These are phyloP conservation scores for Pseudomugil gertrudae DNA, from an alignment of 2,797 vertebrate genomes.

Conservation along the genomic window DNA sequence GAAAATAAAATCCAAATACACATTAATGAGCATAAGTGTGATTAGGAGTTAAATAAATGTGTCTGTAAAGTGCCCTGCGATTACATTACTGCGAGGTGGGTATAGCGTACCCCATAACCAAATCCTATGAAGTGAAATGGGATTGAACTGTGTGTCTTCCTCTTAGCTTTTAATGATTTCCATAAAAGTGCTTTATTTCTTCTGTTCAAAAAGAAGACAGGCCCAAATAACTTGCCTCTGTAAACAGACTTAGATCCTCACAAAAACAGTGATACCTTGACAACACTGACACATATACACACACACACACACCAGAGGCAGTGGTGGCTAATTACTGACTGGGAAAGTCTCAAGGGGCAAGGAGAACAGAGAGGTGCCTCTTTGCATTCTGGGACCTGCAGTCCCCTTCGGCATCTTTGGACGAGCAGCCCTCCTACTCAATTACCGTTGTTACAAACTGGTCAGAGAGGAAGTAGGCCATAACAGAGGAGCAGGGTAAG, in stretches of 20 bases:
- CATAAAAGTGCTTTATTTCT: background rate
- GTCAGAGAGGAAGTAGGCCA: slow-evolving; percentile 75
- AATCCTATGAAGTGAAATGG: too few relatives aligned
- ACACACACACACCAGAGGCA: slow-evolving; percentile 39
- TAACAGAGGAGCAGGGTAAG: slow-evolving; percentile 36
- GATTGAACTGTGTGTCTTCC: too few relatives aligned
- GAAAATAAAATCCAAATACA: too few relatives aligned
- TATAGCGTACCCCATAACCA: too few relatives aligned
- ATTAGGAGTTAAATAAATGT: too few relatives aligned
- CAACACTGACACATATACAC: slow-evolving; percentile 14
- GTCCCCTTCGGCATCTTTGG: slow-evolving; percentile 55
- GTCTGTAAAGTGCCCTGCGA: too few relatives aligned
- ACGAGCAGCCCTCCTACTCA: slow-evolving; percentile 67
- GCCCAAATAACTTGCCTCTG: too few relatives aligned
- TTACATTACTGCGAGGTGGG: too few relatives aligned
- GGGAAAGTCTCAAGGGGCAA: slow-evolving; percentile 48
- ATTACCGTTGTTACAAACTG: slow-evolving; percentile 60
- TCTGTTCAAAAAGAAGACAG: background rate
- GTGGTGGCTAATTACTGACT: slow-evolving; percentile 70
- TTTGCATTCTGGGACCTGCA: slow-evolving; percentile 64
- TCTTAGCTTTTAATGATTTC: background rate
- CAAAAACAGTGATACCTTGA: background rate
- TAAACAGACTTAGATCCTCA: background rate
- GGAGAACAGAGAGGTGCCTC: slow-evolving; percentile 50
- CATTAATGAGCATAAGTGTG: too few relatives aligned